Conservation (phyloP, 1,140 invertebrate species). For the Scaptomyza pallida region DNA sequence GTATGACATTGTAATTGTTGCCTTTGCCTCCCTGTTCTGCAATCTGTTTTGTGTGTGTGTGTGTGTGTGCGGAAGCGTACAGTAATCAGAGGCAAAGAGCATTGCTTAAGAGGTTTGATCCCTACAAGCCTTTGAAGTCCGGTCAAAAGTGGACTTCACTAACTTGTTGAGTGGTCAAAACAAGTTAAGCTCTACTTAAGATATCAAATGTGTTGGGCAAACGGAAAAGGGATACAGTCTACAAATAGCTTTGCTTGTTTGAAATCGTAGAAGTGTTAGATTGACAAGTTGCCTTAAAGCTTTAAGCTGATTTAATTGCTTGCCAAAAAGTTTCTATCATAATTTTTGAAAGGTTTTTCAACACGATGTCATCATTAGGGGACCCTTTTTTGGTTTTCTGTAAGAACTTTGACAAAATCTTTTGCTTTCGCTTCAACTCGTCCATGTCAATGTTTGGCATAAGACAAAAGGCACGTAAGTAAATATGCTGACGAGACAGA, state of each 20-base stretch:
- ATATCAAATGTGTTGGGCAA: neutral
- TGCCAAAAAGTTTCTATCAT: too few relatives aligned
- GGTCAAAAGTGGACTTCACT: slow-evolving; percentile 1
- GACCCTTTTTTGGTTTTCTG: neutral
- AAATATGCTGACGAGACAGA: slow-evolving; percentile 25
- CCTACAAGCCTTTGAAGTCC: slow-evolving; percentile 20
- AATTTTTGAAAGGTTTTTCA: too few relatives aligned
- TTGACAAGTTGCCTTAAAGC: neutral
- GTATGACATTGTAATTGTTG: neutral
- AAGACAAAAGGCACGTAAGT: slow-evolving; percentile 13
- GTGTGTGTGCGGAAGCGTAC: slow-evolving; percentile 2
- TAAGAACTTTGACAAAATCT: neutral
- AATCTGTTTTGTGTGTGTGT: neutral
- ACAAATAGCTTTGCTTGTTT: slow-evolving; percentile 2
- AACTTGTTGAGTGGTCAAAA: neutral
- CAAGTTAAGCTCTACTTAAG: neutral
- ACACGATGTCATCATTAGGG: neutral
- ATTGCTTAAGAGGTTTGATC: neutral
- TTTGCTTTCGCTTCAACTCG: neutral
- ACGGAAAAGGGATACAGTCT: neutral
- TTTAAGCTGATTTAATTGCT: neutral
- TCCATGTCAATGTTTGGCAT: neutral
- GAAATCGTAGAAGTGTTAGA: neutral
- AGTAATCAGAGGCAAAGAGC: slow-evolving; percentile 11
- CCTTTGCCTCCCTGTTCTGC: too few relatives aligned